Evolutionary conservation across 2,797 vertebrate genomes (phyloP).

Genomic region (Borostomias antarcticus): DNA sequence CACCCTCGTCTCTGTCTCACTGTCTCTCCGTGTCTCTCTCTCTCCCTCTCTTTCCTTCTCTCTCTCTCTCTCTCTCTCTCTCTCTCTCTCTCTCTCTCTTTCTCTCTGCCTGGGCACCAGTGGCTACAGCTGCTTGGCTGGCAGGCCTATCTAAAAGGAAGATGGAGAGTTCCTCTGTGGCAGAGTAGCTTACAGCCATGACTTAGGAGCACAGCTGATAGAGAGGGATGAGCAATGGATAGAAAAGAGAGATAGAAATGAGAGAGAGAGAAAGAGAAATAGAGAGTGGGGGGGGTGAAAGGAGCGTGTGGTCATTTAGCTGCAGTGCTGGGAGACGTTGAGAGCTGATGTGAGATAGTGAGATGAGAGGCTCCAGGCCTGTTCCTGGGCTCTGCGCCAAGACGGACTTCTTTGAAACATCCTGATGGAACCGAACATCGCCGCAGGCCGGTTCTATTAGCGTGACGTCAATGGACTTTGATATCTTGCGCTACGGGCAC

Average conservation of each 20-base stretch:
- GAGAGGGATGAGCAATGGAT: neutral
- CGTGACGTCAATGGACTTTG: slow-evolving; percentile 35
- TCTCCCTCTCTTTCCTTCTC: neutral
- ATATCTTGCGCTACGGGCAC: slow-evolving; percentile 30
- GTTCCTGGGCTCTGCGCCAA: slow-evolving; percentile 47
- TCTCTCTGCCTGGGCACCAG: neutral
- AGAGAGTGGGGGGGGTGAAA: neutral
- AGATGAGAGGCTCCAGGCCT: slow-evolving; percentile 54
- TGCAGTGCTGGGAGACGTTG: slow-evolving; percentile 28
- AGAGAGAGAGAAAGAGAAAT: too few relatives aligned
- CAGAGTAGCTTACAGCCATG: too few relatives aligned
- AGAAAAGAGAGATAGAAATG: neutral
- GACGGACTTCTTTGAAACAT: slow-evolving; percentile 49
- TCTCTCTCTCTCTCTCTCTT: neutral
- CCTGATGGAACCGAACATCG: slow-evolving; percentile 41
- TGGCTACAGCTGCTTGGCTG: neutral
- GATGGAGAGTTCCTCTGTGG: too few relatives aligned
- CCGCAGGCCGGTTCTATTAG: slow-evolving; percentile 19
- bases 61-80: neutral
- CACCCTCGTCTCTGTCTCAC: slow-evolving; percentile 7
- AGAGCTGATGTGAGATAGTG: slow-evolving; percentile 37
- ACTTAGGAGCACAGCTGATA: neutral
- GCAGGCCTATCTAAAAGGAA: neutral
- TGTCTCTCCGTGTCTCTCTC: neutral
- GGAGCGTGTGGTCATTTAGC: neutral